These are phyloP conservation scores for Apis laboriosa DNA, from an alignment of 1,140 invertebrate species.

Conservation along the genomic window DNA sequence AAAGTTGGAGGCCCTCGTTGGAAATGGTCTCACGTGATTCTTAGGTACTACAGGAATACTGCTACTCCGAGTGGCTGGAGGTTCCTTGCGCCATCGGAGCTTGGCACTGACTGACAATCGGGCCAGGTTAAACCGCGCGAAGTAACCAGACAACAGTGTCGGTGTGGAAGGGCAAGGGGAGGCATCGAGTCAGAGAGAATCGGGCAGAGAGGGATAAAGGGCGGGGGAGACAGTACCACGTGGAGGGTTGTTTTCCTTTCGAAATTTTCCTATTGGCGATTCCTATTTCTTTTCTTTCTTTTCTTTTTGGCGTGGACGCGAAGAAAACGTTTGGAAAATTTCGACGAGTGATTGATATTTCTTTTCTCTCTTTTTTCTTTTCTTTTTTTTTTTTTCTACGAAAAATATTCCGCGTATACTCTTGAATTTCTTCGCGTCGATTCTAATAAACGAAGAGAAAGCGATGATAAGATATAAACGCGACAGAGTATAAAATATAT, in stretches of 20 bases:
- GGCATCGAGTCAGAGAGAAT: conserved; percentile 35
- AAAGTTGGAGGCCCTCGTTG: not conserved
- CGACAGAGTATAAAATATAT: not conserved
- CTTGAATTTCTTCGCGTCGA: no score
- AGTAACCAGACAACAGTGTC: conserved; percentile 61
- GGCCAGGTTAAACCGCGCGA: conserved; percentile 65
- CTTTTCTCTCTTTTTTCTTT: no score
- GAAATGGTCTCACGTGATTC: not conserved
- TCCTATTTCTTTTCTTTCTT: not conserved
- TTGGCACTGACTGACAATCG: conserved; percentile 66
- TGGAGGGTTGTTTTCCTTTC: conserved; percentile 50
- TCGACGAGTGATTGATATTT: no score
- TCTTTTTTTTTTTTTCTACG: no score
- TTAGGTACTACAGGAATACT: not conserved
- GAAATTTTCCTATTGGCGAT: not conserved
- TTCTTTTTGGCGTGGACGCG: no score
- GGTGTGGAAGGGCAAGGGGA: conserved; percentile 33
- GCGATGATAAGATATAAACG: not conserved
- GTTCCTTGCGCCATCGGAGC: conserved; percentile 55
- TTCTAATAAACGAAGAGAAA: no score
- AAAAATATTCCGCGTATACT: no score
- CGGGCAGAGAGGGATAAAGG: conserved; percentile 10
- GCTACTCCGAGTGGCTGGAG: conserved; percentile 5
- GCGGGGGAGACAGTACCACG: conserved; percentile 14
- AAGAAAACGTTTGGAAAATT: no score